Evolutionary conservation across 1,140 invertebrate species (phyloP), one percentile per base, ranked within the genome.

Genomic region (Euwallacea fornicatus): DNA sequence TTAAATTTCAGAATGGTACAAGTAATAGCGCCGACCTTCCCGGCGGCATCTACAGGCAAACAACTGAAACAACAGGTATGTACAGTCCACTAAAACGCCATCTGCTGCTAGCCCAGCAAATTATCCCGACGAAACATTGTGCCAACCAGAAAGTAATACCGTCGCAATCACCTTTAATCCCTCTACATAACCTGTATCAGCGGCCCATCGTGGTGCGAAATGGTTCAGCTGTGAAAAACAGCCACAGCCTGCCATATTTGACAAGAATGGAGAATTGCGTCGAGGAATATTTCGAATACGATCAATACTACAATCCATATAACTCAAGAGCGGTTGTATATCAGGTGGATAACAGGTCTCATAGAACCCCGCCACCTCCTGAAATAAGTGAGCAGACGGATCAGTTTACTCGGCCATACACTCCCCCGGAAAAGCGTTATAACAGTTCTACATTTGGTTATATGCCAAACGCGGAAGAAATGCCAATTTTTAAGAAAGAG

Each of bases 41-140:
- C 10, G 65, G 75, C n/a, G 80, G 77, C n/a, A 76, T 80, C 41
- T 81, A 81, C 58, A 76, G 80, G 9, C 80, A 80, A 73, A 80
- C 78, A 16, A 76, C 75, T 43, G 80, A n/a, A 2, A 50, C 46
- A 13, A 50, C 78, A 70, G 80, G 80, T 81, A 81, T 74, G 80
- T 81, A 81, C 76, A 76, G 76, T 72, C 78, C 78, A 2, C 66
- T 77, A 41, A 76, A 77, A 72, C 79, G 76, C 54, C 77, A 76
- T 63, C 60, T 75, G 11, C 72, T 74, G 16, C 73, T 73, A 63
- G 76, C 77, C 58, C 76, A 77, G 65, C 75, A 79, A 69, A 76
- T 78, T 11, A 76, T 77, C 60, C 78, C 78, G 73, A 77, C 79
- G 74, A 78, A 75, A 69, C 76, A 78, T 69, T 78, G 77, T 74